Evolutionary conservation across 2,113 vertebrate genomes (phyloP), one percentile per base, ranked within the genome.

Genomic region (Pionites leucogaster): DNA sequence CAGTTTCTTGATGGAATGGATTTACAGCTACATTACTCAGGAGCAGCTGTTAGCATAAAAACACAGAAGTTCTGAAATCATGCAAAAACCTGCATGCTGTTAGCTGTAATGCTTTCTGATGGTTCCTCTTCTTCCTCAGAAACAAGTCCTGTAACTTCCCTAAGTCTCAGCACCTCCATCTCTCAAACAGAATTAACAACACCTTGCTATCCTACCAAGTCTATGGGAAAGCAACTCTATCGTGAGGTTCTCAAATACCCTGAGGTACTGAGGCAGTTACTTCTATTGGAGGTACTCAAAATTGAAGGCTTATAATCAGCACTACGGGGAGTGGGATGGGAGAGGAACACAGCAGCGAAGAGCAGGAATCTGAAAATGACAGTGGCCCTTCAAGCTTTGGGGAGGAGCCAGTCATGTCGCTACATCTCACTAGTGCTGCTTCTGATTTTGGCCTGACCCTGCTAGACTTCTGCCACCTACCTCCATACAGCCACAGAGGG

Each of bases 401-500:
- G 55, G 75, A 92, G 15, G 25, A 65, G 13, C 18, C 33, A 76
- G 39, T 65, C 29, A 12, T 75, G 44, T 31, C 33, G 12, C 41
- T 57, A 22, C 39, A 60, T 15, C 79, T 81, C 49, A 11, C 27
- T 22, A 17, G 13, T 50, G 52, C 63, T 86, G 49, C 68, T 42
- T 50, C 19, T 86, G 46, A 62, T 59, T 65, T 33, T 59, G 68
- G 37, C 28, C 69, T 88, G 87, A 72, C 35, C 33, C 59, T 80
- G 27, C 9, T 7, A n/a, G 44, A 35, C 33, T 57, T 74, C 49
- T 59, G 44, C 44, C 53, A 41, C 31, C 24, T 79, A 67, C 29
- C 5, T 49, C 53, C 0, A 0, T 17, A 41, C 3, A 3, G 0
- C 1, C 9, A 39, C 8, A 64, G 17, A 47, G 12, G n/a, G 78